Base-by-base conservation (phyloP, 2,113 vertebrate species). In the Rattus rattus region DNA sequence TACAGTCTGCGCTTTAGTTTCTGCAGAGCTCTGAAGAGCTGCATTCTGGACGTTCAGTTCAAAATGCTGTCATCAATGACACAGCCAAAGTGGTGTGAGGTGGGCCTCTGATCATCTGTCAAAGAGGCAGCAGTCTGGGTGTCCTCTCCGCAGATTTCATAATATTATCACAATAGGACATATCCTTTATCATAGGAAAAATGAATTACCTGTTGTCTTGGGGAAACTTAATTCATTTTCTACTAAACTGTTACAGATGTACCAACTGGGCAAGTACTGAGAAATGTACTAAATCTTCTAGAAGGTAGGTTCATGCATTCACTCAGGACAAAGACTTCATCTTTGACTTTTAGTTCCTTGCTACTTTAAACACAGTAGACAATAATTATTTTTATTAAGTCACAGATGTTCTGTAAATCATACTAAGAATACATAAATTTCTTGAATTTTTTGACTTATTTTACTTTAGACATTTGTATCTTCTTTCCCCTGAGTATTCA, bases 371-470 rank as follows among this genome's bases (percentile, higher is more conserved):
- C 20, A 1, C 26, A 14, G 13, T 65, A 91, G 75, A 17, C 17
- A 93, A 91, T 73, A 96, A 72, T 22, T 81, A 52, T 90, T 92
- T 85, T 89, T 43, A 93, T 94, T 77, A 65, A 93, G 90, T 85
- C 30, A n/a, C 26, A 52, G 76, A 26, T 67, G 7, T 43, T 69
- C 70, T 70, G 67, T 69, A 47, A 90, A 94, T 79, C 30, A 33
- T 43, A 85, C 12, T 22, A 85, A 83, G 72, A 86, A 91, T 65
- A 52, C 19, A 3, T 80, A 52, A n/a, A 61, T 90, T 96, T 86
- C 92, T 83, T 94, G 13, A 54, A 88, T 81, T 86, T 17, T 54
- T 77, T 77, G 28, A 59, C 6, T 11, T 67, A 39, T 94, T 43
- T 43, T 87, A 83, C n/a, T 97, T 96, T 43, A 88, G 81, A 61